Conservation (phyloP, 2,113 vertebrate genomes). For the Mastomys natalensis region DNA sequence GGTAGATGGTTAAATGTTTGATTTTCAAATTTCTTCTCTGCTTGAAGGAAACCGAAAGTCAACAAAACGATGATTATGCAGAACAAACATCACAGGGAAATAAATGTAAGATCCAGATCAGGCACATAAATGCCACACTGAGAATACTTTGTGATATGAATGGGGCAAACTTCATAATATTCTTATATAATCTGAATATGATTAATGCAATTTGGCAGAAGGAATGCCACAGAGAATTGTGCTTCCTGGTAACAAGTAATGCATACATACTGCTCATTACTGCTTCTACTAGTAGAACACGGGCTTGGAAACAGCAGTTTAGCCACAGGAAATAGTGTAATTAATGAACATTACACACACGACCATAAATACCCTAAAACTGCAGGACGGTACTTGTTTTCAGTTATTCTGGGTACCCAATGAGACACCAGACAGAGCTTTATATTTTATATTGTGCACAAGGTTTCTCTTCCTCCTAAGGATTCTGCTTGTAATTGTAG, state of each 20-base stretch:
- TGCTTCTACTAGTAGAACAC: conserved; percentile 47
- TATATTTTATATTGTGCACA: conserved; percentile 32
- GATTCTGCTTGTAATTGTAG: conserved; percentile 55
- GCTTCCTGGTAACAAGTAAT: conserved; percentile 53
- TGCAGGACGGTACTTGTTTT: conserved; percentile 4
- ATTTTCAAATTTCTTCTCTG: conserved; percentile 58
- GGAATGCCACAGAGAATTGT: conserved; percentile 51
- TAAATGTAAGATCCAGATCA: conserved; percentile 51
- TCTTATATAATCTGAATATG: conserved; percentile 62
- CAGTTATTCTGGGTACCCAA: neutral
- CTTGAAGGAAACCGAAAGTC: conserved; percentile 61
- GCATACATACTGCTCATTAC: conserved; percentile 67
- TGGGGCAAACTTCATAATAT: conserved; percentile 59
- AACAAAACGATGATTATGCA: conserved; percentile 70
- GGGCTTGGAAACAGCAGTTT: conserved; percentile 62
- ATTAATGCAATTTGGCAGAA: conserved; percentile 70
- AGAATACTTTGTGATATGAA: conserved; percentile 59
- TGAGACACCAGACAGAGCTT: conserved; percentile 41
- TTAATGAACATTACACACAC: conserved; percentile 53
- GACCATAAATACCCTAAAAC: conserved; percentile 61
- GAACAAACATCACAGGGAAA: conserved; percentile 63
- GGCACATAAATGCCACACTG: neutral
- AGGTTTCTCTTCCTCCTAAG: conserved; percentile 40
- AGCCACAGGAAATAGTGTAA: conserved; percentile 52
- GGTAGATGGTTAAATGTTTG: conserved; percentile 40